Base-by-base conservation (phyloP, 1,140 invertebrate species). In the Drosophila nebulosa region DNA sequence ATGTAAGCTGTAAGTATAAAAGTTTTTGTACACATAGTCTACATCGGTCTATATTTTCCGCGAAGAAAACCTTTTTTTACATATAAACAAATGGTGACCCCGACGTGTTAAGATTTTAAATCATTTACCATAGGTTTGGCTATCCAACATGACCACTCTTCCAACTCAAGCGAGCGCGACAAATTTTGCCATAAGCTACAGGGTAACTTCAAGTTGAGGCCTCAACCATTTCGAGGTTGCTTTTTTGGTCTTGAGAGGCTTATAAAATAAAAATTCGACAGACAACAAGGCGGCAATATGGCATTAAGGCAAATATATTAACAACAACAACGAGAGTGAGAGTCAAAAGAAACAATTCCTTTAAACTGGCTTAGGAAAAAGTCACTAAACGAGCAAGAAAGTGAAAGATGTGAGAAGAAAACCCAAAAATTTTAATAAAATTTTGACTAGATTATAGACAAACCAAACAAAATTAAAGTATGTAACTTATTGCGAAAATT, bases 201-300 rank as follows among this genome's bases (percentile, higher is more conserved):
- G 39, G 39, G 39, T 46, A 21, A 16, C 16, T 21, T 1, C 1
- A 21, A 46, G 39, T 46, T 46, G 7, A 46, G n/a, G 3, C 2
- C 0, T 10, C 39, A 21, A 4, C 16, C 18, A 21, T 10, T 46
- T 46, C 10, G 39, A 16, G 5, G 6, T 14, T 16, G 14, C 1
- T 55, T 55, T 55, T 53, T 55, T 55, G 10, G 6, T 26, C 6
- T 30, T 30, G 24, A 55, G 26, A 18, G 52, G 24, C 52, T 55
- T 55, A 55, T 55, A 55, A 55, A 55, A 55, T 55, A 30, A 30
- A 30, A 55, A 46, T 55, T 55, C 52, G 52, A 55, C 52, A 30
- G 52, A n/a, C 52, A 30, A 55, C 52, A 30, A 55, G 52, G n/a
- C 52, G 52, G 27, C 52, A 30, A 55, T 55, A 30, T 55, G 52